Evolutionary conservation across 37 sponge, comb jelly and placozoan species (phyloP).

Genomic region (Chondrilla cf. caribensis): DNA sequence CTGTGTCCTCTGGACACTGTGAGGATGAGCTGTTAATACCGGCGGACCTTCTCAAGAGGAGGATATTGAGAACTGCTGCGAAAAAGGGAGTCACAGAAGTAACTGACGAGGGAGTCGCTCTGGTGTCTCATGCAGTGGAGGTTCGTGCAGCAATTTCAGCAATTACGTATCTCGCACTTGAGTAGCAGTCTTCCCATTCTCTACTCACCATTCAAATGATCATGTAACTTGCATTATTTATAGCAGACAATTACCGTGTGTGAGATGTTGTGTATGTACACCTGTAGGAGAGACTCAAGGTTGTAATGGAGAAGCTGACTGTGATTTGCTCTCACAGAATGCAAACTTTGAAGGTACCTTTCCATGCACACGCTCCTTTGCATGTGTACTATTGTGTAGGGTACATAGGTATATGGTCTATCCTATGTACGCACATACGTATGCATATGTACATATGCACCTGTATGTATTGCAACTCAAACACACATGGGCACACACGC

Average conservation of each 20-base stretch:
- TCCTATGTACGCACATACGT: background rate
- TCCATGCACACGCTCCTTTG: too few relatives aligned
- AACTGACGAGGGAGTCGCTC: conserved; percentile 36
- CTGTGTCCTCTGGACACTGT: conserved; percentile 14
- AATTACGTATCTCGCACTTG: background rate
- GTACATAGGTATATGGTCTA: too few relatives aligned
- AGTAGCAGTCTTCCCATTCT: background rate
- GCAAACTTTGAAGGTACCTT: conserved; percentile 61
- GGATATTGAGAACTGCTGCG: conserved; percentile 28
- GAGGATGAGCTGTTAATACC: conserved; percentile 43
- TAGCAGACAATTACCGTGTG: too few relatives aligned
- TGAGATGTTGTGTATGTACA: too few relatives aligned
- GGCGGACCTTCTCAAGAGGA: conserved; percentile 13
- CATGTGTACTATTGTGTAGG: too few relatives aligned
- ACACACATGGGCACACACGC: too few relatives aligned
- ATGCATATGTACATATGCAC: background rate
- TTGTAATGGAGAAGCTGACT: conserved; percentile 64
- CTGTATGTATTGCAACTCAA: too few relatives aligned
- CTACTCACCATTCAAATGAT: background rate
- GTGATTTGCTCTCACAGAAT: conserved; percentile 66
- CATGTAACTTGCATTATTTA: too few relatives aligned
- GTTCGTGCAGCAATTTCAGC: background rate
- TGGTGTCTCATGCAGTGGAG: conserved; percentile 74
- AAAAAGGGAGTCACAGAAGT: conserved; percentile 47
- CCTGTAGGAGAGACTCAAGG: conserved; percentile 66